Conservation (phyloP, 2,888 invertebrate species). For the Oligia latruncula region DNA sequence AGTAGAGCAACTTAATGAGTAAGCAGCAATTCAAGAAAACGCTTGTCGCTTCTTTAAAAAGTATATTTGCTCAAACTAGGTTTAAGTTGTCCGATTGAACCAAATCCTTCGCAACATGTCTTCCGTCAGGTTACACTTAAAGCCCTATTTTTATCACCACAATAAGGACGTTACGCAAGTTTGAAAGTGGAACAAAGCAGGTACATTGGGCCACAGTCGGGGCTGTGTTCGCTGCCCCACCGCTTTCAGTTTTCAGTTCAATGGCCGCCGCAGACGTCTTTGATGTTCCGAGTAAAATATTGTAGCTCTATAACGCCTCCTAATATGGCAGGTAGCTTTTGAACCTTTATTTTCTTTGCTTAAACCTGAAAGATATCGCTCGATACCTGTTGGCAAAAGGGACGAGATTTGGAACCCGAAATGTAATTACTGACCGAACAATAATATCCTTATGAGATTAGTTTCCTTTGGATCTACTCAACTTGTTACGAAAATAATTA, state of each 20-base stretch:
- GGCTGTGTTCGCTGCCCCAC: constrained; percentile 61
- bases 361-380: constrained; percentile 60
- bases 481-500: constrained; percentile 51
- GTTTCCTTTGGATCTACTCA: constrained; percentile 36
- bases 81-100: constrained; percentile 16
- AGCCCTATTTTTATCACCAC: constrained; percentile 69
- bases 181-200: constrained; percentile 66
- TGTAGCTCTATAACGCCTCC: constrained; percentile 75
- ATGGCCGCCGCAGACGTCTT: constrained; percentile 77
- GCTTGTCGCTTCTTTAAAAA: background rate
- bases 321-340: constrained; percentile 77
- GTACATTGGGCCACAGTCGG: constrained; percentile 67
- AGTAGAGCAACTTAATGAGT: background rate
- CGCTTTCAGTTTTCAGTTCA: constrained; percentile 83
- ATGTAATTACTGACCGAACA: constrained; percentile 53
- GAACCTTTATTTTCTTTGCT: constrained; percentile 72
- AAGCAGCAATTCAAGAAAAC: background rate
- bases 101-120: constrained; percentile 37
- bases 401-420: constrained; percentile 43
- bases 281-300: constrained; percentile 84
- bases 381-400: constrained; percentile 42
- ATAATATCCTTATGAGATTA: constrained; percentile 51
- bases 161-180: constrained; percentile 66
- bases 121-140: constrained; percentile 57
- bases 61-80: constrained; percentile 16